Evolutionary conservation across 1,140 invertebrate genomes (phyloP).

Genomic region (Solenopsis fugax): DNA sequence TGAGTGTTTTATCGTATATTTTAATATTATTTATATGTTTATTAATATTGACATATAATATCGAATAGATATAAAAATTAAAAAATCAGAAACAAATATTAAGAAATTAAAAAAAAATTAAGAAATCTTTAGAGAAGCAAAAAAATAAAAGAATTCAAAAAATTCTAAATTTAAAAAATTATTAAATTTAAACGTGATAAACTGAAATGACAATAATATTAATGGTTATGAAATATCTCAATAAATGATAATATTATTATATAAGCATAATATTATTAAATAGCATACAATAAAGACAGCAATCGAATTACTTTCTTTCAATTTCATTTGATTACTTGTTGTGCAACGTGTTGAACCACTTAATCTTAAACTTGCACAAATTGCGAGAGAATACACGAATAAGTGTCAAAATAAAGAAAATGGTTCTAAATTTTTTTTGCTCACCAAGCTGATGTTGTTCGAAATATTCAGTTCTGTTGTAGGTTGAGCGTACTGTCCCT

Average conservation of each 20-base stretch:
- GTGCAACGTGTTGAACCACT: not conserved
- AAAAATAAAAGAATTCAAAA: not conserved
- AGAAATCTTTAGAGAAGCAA: not conserved
- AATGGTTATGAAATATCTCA: not conserved
- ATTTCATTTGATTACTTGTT: not conserved
- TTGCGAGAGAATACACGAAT: not conserved
- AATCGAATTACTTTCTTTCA: slow-evolving; percentile 2
- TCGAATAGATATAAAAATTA: slow-evolving; percentile 9
- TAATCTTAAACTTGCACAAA: not conserved
- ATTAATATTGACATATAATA: not conserved
- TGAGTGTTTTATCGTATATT: not conserved
- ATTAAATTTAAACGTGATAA: slow-evolving; percentile 8
- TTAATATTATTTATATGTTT: too few relatives aligned
- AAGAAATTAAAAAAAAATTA: not conserved
- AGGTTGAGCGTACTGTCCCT: slow-evolving; percentile 87
- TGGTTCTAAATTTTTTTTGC: slow-evolving; percentile 43
- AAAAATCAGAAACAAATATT: not conserved
- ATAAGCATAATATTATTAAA: not conserved
- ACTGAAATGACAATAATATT: not conserved
- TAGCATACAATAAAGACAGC: not conserved
- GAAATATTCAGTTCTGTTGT: slow-evolving; percentile 89
- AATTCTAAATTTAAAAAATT: too few relatives aligned
- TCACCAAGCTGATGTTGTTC: slow-evolving; percentile 92
- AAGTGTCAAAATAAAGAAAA: not conserved
- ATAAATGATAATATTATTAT: not conserved